Evolutionary conservation across 1,140 invertebrate species (phyloP), one percentile per base, ranked within the genome.

Genomic region (Globodera rostochiensis): DNA sequence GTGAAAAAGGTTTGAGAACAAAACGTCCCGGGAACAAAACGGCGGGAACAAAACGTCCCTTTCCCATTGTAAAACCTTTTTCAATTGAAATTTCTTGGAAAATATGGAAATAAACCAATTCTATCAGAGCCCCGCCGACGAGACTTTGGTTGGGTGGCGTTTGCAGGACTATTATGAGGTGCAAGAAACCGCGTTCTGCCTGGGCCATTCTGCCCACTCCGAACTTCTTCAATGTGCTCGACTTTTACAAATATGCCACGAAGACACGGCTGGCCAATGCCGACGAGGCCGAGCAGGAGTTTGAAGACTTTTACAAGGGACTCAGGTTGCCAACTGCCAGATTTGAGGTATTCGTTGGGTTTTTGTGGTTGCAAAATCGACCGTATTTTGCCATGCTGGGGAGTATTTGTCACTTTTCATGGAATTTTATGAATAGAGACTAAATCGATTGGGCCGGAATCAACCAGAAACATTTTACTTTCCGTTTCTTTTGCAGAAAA

Each of bases 241-340:
- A 89, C 74, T 89, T 88, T 45, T 89, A 89, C 79, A 84, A 89
- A 77, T 89, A 88, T 77, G 84, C 90, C 21, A 90, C 88, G 19
- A 89, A 90, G 64, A 87, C 80, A n/a, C 67, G 82, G 66, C 45
- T 88, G 15, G 76, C 83, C 47, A 73, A 86, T n/a, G 79, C 60
- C n/a, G 36, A 50, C 15, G 81, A 87, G 64, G 66, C 77, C 13
- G 49, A 64, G 25, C 8, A 47, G 49, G 73, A 66, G 49, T 79
- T 88, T 6, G 81, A 86, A 53, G 73, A 79, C 11, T 83, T 79
- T 69, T 88, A 86, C 73, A 83, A 86, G 36, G 80, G 74, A 8
- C 19, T 87, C 4, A 78, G 73, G 15, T 80, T 80, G n/a, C 87
- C 87, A 13, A 87, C 82, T 36, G 57, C 71, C 9, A 71, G 53